phyloP scores from a whole-genome alignment of 1,140 invertebrate genomes.

The Anthonomus grandis region DNA sequence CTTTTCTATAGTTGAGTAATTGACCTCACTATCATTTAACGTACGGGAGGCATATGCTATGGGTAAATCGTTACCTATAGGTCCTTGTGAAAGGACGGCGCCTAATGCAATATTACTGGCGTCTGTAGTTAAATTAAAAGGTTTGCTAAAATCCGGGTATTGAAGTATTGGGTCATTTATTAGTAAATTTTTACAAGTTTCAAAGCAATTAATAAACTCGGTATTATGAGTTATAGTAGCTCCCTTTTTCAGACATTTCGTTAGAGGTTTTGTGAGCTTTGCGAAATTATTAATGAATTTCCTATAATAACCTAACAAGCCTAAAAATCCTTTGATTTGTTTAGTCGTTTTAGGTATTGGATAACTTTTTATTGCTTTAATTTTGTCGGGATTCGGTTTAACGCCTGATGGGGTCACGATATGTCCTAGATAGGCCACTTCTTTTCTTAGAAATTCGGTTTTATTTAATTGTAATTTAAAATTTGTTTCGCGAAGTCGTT shows the following conservation, averaged over 20 bases:
- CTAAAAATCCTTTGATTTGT: conserved; percentile 23
- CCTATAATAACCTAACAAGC: conserved; percentile 14
- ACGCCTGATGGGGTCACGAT: conserved; percentile 32
- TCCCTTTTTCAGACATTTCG: conserved; percentile 31
- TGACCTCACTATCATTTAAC: conserved; percentile 34
- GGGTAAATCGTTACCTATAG: too few species aligned
- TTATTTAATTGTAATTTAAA: too few species aligned
- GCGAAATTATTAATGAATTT: conserved; percentile 33
- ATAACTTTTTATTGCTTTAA: conserved; percentile 13
- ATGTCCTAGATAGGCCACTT: too few species aligned
- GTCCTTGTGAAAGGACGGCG: conserved; percentile 38
- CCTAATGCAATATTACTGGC: conserved; percentile 40
- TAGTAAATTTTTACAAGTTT: conserved; percentile 29
- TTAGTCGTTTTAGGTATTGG: conserved; percentile 22
- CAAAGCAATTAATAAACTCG: conserved; percentile 31
- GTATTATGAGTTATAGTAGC: conserved; percentile 23
- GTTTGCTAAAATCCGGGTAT: conserved; percentile 43
- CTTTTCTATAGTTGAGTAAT: conserved; percentile 39
- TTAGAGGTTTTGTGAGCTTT: conserved; percentile 35
- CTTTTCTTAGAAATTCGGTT: too few species aligned
- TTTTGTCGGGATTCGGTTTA: conserved; percentile 33
- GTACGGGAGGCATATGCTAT: conserved; percentile 39
- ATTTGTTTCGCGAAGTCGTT: too few species aligned
- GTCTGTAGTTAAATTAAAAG: conserved; percentile 44
- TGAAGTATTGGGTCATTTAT: conserved; percentile 26